Base-by-base conservation (phyloP, 2,113 vertebrate genomes). In the Larimichthys crocea region DNA sequence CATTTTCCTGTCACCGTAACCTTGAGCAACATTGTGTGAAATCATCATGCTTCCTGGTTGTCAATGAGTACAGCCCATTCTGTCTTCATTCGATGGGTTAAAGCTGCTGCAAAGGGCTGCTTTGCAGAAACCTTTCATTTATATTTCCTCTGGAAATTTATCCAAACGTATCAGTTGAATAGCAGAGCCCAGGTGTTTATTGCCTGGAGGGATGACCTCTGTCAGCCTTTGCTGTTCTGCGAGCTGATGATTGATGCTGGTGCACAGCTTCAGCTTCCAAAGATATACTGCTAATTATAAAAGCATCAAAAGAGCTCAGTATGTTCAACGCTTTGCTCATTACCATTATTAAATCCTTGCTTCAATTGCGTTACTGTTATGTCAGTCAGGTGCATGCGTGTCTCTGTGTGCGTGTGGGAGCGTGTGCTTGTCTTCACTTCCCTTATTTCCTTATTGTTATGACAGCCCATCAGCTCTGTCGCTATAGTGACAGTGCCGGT, bases 391-490 rank as follows among this genome's bases (percentile, higher is more conserved):
- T 71, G 59, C 53, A 44, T 80, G 26, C 0, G 22, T 55, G 29
- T 53, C 6, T 75, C 6, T 75, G 44, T 69, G 50, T 35, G 44
- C 11, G 29, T 4, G 19, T 9, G 5, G 46, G 55, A 19, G 1
- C 48, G 74, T 60, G 53, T 17, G 50, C 5, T 15, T 31, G 48
- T 82, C 46, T 52, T 64, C 63, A 35, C 42, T 76, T 66, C 12
- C 19, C 40, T 80, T 70, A 57, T 57, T 64, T 44, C 57, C 20
- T 53, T 40, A 50, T 64, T 75, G 60, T 49, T 67, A 42, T 83
- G 83, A 85, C 87, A 78, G 83, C 79, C 85, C 78, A 85, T 89
- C 89, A 82, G 73, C 70, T 70, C 86, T 72, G 88, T 92, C 64
- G 73, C 85, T 76, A 90, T 88, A 78, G 88, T 84, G 89, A 89